Percentiles rank a stretch among this genome's conserved stretches.
These are phyloP conservation scores for Ophioninae sp. DNA, from an alignment of 2,888 invertebrate genomes.

Conservation along the genomic window DNA sequence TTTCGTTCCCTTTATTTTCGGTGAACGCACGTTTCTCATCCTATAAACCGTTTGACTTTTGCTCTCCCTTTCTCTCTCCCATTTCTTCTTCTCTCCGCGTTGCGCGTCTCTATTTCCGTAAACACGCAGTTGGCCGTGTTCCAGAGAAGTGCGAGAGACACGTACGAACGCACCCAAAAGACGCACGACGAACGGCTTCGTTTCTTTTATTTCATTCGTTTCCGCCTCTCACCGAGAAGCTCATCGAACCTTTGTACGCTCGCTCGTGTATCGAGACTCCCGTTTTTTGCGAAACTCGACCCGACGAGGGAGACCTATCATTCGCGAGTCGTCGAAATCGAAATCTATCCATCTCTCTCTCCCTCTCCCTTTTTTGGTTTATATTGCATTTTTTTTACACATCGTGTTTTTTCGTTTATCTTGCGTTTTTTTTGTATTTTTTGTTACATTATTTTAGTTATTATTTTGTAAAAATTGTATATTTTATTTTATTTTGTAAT, in stretches of 20 bases:
- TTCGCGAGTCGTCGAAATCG: neutral
- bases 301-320: neutral
- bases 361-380: too few relatives aligned
- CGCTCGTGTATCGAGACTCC: too few relatives aligned
- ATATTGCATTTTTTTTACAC: too few relatives aligned
- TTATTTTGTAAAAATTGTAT: too few relatives aligned
- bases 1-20: conserved; percentile 25
- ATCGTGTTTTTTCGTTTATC: too few relatives aligned
- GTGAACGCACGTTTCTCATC: conserved; percentile 19
- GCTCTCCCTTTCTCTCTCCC: conserved; percentile 21
- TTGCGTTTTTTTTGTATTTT: too few relatives aligned
- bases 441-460: too few relatives aligned
- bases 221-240: conserved; percentile 14
- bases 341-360: too few relatives aligned
- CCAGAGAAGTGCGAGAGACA: conserved; percentile 66
- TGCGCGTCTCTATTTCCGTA: conserved; percentile 70
- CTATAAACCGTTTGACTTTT: conserved; percentile 23
- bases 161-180: conserved; percentile 64
- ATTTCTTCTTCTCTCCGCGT: conserved; percentile 29
- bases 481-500: too few relatives aligned
- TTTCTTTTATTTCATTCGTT: neutral
- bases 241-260: conserved; percentile 47
- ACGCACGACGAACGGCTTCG: neutral
- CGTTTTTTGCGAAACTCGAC: neutral
- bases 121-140: conserved; percentile 72